Base-by-base conservation (phyloP, 92 coral and sea anemone species). In the Bergia puertoricense region DNA sequence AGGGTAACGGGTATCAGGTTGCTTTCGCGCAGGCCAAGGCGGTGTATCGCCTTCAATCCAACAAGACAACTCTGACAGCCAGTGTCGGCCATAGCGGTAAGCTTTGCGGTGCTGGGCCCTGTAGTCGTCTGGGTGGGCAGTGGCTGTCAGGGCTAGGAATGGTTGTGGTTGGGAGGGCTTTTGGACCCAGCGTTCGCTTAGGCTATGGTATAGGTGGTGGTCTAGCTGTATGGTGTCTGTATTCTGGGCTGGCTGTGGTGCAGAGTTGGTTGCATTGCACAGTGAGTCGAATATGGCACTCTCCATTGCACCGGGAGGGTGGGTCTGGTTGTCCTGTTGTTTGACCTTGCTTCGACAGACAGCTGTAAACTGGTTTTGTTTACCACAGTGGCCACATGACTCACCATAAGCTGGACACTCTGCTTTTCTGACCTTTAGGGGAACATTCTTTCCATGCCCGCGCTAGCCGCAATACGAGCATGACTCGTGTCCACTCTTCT, bases 61-160 rank as follows among this genome's bases (percentile, higher is more conserved):
- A 8, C 80, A 44, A 88, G 88, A 80, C 96, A 94, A 88, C 93
- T 94, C 88, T 93, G 94, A 89, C 94, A 93, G 85, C 93, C 91
- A 1, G 91, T 91, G 86, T 90, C 92, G 16, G 94, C 94, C 41
- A 74, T 59, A 92, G 93, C 40, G 91, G 94, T 6, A 93, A 91
- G 74, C 90, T 91, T 44, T 92, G 94, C 88, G 85, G 92, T 11
- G 94, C 8, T 93, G 91, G 59, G 91, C 78, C 41, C 9, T 67
- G 81, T 91, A 91, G 92, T 89, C 92, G 36, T 91, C 91, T 30
- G 96, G 92, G 86, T 80, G 88, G 79, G 69, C 74, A 14, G 91
- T 78, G 39, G 90, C 88, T n/a, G 85, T 90, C 68, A 91, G 81
- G 14, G 92, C 30, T 16, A 89, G 74, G 89, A 89, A 88, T 41